Evolutionary conservation across 2,888 invertebrate genomes (phyloP).

Genomic region (Cephus nigrinus): DNA sequence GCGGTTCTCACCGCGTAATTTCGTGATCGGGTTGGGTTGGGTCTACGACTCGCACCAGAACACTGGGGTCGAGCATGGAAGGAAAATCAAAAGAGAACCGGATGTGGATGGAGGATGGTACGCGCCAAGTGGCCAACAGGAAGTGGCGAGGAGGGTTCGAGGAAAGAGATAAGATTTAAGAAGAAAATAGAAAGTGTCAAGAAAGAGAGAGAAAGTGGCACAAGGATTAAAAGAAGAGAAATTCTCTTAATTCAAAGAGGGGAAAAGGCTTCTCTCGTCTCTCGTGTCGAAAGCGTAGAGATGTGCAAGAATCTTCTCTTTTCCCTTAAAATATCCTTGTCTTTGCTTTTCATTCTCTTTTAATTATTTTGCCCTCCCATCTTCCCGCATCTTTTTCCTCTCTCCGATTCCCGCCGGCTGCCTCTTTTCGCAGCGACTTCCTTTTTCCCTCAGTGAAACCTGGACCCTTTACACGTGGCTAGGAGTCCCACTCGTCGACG

Average conservation of each 20-base stretch:
- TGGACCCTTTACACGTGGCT: no score
- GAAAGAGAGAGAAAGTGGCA: neutral
- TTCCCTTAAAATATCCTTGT: conserved; percentile 19
- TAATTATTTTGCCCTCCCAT: conserved; percentile 16
- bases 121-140: neutral
- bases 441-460: no score
- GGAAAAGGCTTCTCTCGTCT: no score
- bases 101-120: conserved; percentile 14
- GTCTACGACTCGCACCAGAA: neutral
- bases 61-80: conserved; percentile 8
- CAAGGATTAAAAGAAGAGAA: conserved; percentile 16
- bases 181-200: neutral
- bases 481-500: neutral
- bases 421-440: no score
- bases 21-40: no score
- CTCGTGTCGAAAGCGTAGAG: no score
- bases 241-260: no score
- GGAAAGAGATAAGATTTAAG: conserved; percentile 2
- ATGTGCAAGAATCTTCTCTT: no score
- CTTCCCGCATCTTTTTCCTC: no score
- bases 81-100: conserved; percentile 34
- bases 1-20: no score
- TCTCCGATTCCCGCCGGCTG: no score
- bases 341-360: conserved; percentile 25
- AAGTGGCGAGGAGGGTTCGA: neutral